Percentiles rank a stretch among this genome's conserved stretches.
phyloP scores from a whole-genome alignment of 2,113 vertebrate genomes.

The Mormyrus iriodes region DNA sequence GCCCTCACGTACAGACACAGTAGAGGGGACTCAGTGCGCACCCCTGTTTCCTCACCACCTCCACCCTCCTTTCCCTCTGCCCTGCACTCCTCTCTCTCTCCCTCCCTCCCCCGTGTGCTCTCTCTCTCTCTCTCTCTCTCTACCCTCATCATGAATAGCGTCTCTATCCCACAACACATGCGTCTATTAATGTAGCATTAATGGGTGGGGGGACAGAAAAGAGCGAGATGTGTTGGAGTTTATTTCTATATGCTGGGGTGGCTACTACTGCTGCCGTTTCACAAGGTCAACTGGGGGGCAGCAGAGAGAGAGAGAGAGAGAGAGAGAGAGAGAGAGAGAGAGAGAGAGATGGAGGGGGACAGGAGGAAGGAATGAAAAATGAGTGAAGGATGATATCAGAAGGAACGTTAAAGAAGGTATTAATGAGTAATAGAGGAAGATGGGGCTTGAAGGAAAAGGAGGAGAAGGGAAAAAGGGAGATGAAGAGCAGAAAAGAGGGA shows the following conservation, averaged over 20 bases:
- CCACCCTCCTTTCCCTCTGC: background rate
- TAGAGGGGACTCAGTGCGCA: too few relatives aligned
- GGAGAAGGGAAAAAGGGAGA: background rate
- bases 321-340: background rate
- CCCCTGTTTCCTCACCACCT: background rate
- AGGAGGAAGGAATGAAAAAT: background rate
- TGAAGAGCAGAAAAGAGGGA: background rate
- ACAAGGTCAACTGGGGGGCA: background rate
- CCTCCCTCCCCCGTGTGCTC: too few relatives aligned
- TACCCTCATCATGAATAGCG: conserved; percentile 20
- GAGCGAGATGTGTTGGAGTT: background rate
- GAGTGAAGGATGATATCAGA: background rate
- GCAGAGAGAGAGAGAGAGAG: background rate
- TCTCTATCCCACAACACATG: conserved; percentile 27
- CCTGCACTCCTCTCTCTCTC: background rate
- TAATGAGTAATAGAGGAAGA: background rate
- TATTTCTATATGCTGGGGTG: background rate
- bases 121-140: background rate
- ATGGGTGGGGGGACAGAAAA: background rate
- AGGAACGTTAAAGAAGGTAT: background rate
- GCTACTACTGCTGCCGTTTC: background rate
- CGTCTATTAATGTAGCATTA: background rate
- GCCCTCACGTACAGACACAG: background rate
- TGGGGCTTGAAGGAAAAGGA: background rate
- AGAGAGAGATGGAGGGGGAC: background rate